Evolutionary conservation across 2,888 invertebrate species (phyloP), one percentile per base, ranked within the genome.

Genomic region (Buathra laborator): DNA sequence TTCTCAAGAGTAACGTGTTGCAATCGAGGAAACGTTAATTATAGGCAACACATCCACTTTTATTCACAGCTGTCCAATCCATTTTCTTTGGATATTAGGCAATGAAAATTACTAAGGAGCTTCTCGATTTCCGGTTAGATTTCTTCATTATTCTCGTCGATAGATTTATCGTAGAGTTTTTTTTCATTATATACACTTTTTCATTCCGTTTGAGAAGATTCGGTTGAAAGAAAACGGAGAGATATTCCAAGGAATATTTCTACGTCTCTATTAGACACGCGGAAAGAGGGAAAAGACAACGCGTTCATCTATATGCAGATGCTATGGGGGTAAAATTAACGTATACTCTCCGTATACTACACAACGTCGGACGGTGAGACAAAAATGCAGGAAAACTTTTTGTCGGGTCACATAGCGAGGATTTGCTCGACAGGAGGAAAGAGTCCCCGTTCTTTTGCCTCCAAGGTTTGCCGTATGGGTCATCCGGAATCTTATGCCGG

Each of bases 291-390:
- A 43, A 43, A 10, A 14, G 59, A 7, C 43, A 44, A 46, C 9
- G 5, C 43, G 48, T 81, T 84, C 67, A 89, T 91, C 85, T 90
- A 89, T 87, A 90, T 91, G 89, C 82, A 91, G 90, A 91, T 91
- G 62, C 16, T 29, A 77, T 29, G 51, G 16, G 19, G 9, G 53
- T 53, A 37, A 37, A 89, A 87, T 89, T 86, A 83, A 87, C 88
- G 74, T 87, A 84, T 67, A 72, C 66, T 46, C 37, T 37, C 7
- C 37, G 24, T 24, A 37, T 37, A 37, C 37, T 37, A 37, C 37
- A 37, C 37, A 37, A 37, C 37, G 37, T 37, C 5, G 7, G 37
- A 37, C 37, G 37, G 37, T 7, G 37, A 37, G 12, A 32, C 24
- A 62, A 32, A n/a, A 29, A 29, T 16, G 29, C 29, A 59, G 59